Evolutionary conservation across 2,888 invertebrate species (phyloP), one percentile per base, ranked within the genome.

Genomic region (Agonopterix alstromeriana): DNA sequence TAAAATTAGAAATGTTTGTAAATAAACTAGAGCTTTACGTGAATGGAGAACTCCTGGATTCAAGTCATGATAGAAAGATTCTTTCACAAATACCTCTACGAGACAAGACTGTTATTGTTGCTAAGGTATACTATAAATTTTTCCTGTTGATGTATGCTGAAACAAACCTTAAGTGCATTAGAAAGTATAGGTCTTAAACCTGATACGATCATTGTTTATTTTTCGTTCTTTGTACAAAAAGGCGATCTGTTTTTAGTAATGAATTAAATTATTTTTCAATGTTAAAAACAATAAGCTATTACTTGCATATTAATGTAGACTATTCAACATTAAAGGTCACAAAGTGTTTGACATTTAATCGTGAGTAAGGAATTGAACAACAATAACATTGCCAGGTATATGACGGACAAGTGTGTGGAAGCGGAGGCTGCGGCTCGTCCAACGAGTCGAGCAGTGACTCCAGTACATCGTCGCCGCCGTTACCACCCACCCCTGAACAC

Each of bases 391-490:
- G 9, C 8, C 52, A 86, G 86, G 86, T 86, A 36, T 88, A 83
- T 53, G 87, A 88, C 53, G 85, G 86, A 1, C 86, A 84, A 66
- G 82, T 87, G 36, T 86, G 86, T 57, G 85, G 86, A 2, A 86
- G 87, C 54, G 86, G 86, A 10, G 86, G 86, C 1, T 86, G 87
- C 53, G 88, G 88, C 43, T 89, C 89, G 9, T 89, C 89, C 3
- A 89, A 88, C 48, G 98, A 98, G 73, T 97, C 97, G 49, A 97
- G 97, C 68, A 97, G 97, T 50, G 98, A 98, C 77, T 97, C 97
- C 60, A 97, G 97, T 49, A 95, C 97, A 2, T 96, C 97, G 2
- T 97, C 97, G 0, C 97, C 97, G 1, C 97, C 96, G 56, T 92
- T 95, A 70, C 93, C 94, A 0, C 95, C 94, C 62, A 96, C 97